These are phyloP conservation scores for Heliconius hortense DNA, from an alignment of 2,888 invertebrate genomes.

Conservation along the genomic window DNA sequence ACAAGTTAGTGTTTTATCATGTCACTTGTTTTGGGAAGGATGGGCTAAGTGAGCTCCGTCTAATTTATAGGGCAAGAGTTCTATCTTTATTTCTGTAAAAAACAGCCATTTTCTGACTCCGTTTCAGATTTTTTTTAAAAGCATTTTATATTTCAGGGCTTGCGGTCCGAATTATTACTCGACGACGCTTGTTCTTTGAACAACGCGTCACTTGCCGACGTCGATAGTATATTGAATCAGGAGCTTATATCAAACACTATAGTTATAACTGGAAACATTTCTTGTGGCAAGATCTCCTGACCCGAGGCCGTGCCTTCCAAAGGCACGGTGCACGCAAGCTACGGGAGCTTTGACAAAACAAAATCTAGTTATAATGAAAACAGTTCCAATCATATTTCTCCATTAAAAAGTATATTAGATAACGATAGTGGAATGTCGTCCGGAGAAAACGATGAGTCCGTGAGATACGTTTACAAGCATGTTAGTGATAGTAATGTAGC, in stretches of 20 bases:
- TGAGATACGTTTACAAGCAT: constrained; percentile 56
- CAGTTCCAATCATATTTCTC: constrained; percentile 34
- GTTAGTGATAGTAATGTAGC: constrained; percentile 52
- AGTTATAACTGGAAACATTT: constrained; percentile 67
- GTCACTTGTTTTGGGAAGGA: too few relatives aligned
- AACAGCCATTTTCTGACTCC: background rate
- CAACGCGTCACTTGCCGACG: constrained; percentile 64
- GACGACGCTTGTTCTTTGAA: constrained; percentile 70
- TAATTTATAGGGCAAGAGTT: too few relatives aligned
- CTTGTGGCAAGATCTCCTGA: constrained; percentile 67
- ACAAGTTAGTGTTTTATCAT: too few relatives aligned
- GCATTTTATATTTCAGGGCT: constrained; percentile 58
- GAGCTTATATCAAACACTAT: constrained; percentile 62
- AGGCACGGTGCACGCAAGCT: constrained; percentile 65
- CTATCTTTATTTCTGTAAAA: too few relatives aligned
- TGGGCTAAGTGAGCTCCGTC: too few relatives aligned
- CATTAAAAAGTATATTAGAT: constrained; percentile 41
- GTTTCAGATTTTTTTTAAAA: background rate
- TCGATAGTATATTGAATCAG: constrained; percentile 65
- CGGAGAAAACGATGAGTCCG: constrained; percentile 72
- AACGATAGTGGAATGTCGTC: constrained; percentile 76
- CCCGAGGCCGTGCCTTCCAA: constrained; percentile 74
- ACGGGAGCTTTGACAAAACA: constrained; percentile 71
- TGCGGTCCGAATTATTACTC: constrained; percentile 68
- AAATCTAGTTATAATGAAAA: constrained; percentile 48